Base-by-base conservation (phyloP, 1,140 invertebrate genomes). In the Dinoponera quadriceps region DNA sequence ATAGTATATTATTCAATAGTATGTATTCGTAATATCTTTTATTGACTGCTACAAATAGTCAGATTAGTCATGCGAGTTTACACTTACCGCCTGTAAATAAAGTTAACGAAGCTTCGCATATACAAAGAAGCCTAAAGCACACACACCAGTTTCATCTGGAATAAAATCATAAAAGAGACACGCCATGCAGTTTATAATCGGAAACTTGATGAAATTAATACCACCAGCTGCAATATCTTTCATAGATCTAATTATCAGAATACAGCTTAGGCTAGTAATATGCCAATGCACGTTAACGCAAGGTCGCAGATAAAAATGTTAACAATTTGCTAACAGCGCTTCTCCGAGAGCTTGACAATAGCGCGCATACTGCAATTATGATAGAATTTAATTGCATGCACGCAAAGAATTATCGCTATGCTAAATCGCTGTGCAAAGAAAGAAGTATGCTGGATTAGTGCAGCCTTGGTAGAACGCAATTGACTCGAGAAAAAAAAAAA, bases 31-130 rank as follows among this genome's bases (percentile, higher is more conserved):
- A 65, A 75, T 51, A 20, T 48, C 22, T 74, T 20, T 7, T 51
- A 54, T 9, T 51, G 2, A 65, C 2, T 48, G 14, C 16, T 51
- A 1, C 18, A 63, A 4, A 75, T 44, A 73, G 7, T 59, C 49
- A 29, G 33, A 51, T 78, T 38, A 54, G 5, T 49, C 49, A 62
- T 83, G 54, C 77, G 68, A 73, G 55, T 78, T 85, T 49, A 77
- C 81, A 92, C 91, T 92, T 87, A 92, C 91, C 91, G 86, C 78
- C 91, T 92, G 89, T 51, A 92, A 92, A 91, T 75, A 92, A 91
- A 91, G 85, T 91, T 91, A 91, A 90, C 72, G 88, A 92, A 92
- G 83, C 78, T 90, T 90, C 85, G 85, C 78, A 77, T 54, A 91
- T 87, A 88, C 83, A 91, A 92, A 91, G 88, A 91, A 88, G 69